A percentile compares a stretch with the other conserved stretches of the same genome.
phyloP scores from a whole-genome alignment of 2,113 vertebrate species.

The Narcine bancroftii region DNA sequence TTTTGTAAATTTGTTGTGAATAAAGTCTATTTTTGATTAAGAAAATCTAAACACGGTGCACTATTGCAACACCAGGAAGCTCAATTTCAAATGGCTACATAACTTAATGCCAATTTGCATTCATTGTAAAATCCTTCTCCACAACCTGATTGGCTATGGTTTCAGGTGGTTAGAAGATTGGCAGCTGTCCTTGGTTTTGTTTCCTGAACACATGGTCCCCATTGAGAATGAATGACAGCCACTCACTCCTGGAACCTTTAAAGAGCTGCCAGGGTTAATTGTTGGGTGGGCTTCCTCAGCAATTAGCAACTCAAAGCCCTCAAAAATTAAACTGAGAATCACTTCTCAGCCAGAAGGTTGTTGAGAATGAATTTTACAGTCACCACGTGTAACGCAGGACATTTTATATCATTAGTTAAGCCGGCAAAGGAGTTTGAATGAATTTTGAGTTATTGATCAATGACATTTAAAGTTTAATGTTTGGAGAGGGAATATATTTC shows the following conservation, averaged over 20 bases:
- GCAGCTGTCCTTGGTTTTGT: not conserved
- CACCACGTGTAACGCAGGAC: not conserved
- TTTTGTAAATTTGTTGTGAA: too few relatives aligned
- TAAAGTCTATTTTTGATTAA: too few relatives aligned
- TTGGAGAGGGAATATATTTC: not conserved
- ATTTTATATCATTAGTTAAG: not conserved
- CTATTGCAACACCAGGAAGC: too few relatives aligned
- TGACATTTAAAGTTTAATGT: not conserved
- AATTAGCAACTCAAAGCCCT: not conserved
- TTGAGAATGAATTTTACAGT: not conserved
- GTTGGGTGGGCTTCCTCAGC: not conserved
- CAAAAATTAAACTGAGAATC: not conserved
- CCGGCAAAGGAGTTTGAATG: not conserved
- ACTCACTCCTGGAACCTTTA: not conserved
- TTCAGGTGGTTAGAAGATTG: not conserved
- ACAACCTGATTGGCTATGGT: not conserved
- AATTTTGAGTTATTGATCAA: not conserved
- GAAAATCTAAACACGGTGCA: too few relatives aligned
- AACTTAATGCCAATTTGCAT: too few relatives aligned
- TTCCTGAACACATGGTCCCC: not conserved
- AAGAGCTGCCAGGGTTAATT: not conserved
- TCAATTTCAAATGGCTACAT: too few relatives aligned
- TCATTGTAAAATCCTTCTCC: too few relatives aligned
- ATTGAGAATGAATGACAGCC: not conserved
- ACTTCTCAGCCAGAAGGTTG: not conserved